phyloP scores from a whole-genome alignment of 2,888 invertebrate species.

The Hyposoter dolosus region DNA sequence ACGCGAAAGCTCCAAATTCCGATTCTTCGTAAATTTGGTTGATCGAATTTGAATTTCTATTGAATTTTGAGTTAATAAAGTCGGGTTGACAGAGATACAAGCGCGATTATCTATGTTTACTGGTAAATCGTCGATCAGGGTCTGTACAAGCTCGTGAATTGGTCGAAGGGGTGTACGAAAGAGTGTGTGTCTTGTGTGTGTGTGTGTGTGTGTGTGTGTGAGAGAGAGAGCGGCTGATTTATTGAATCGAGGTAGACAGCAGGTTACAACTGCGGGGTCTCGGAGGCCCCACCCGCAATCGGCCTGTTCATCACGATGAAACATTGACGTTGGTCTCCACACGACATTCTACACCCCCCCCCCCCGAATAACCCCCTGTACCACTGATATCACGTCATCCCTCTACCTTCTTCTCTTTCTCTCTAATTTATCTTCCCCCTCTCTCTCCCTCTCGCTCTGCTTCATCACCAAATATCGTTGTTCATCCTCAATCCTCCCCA shows the following conservation, averaged over 20 bases:
- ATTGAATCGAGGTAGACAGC: slow-evolving; percentile 74
- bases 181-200: not conserved
- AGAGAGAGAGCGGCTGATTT: slow-evolving; percentile 68
- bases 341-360: slow-evolving; percentile 43
- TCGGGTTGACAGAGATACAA: not conserved
- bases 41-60: not conserved
- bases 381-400: slow-evolving; percentile 36
- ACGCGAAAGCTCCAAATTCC: too few species aligned
- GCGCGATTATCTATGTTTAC: slow-evolving; percentile 8
- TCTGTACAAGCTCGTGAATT: slow-evolving; percentile 3
- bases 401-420: slow-evolving; percentile 19
- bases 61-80: not conserved
- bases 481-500: slow-evolving; percentile 29
- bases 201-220: not conserved
- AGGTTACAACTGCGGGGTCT: slow-evolving; percentile 62
- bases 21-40: too few species aligned
- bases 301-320: slow-evolving; percentile 74
- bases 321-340: slow-evolving; percentile 70
- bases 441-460: not conserved
- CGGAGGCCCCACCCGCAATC: slow-evolving; percentile 67
- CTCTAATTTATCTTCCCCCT: not conserved
- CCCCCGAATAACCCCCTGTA: slow-evolving; percentile 28
- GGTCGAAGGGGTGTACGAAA: slow-evolving; percentile 37
- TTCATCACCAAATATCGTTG: slow-evolving; percentile 38
- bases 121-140: slow-evolving; percentile 17